These are phyloP conservation scores for Cybosia mesomella DNA, from an alignment of 2,888 invertebrate species.

Conservation along the genomic window DNA sequence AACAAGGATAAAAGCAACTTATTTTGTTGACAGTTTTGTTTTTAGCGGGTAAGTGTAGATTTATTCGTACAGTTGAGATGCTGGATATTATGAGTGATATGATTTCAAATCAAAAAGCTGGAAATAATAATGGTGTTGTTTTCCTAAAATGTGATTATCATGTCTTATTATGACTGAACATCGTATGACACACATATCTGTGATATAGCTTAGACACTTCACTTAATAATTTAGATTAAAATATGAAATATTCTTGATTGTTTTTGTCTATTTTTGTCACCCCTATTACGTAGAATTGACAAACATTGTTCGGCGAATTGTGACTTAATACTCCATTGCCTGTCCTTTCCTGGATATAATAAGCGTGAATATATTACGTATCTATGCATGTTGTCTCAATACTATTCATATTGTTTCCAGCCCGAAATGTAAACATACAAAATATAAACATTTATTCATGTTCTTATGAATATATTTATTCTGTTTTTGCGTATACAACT, in stretches of 20 bases:
- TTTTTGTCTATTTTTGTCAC: not conserved
- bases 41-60: constrained; percentile 61
- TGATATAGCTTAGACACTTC: constrained; percentile 26
- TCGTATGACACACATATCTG: not conserved
- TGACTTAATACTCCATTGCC: not conserved
- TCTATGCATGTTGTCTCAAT: no score
- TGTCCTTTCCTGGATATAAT: not conserved
- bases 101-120: not conserved
- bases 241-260: not conserved
- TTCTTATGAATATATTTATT: not conserved
- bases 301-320: not conserved
- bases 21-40: constrained; percentile 44
- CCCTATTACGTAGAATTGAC: not conserved
- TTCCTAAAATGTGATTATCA: not conserved
- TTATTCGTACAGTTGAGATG: not conserved
- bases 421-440: not conserved
- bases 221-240: not conserved
- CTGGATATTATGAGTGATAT: not conserved
- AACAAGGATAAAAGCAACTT: constrained; percentile 45
- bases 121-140: not conserved
- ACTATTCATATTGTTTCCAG: not conserved
- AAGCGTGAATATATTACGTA: no score
- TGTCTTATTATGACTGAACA: not conserved
- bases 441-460: not conserved
- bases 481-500: not conserved